These are phyloP conservation scores for Tychaedon coryphoeus DNA, from an alignment of 2,113 vertebrate genomes.

Conservation along the genomic window DNA sequence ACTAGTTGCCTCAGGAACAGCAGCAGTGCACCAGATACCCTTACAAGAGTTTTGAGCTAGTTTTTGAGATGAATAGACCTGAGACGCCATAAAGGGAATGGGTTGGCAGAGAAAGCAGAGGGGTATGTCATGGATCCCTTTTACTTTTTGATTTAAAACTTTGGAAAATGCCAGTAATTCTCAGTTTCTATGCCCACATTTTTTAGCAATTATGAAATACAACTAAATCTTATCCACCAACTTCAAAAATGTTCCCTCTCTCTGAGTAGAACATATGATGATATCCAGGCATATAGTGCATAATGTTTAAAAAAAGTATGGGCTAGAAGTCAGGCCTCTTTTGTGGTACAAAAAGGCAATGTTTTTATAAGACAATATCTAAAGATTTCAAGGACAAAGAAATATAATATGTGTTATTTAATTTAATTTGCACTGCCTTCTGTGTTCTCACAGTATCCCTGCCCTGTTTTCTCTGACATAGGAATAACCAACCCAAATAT, in stretches of 20 bases:
- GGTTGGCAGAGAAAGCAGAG: neutral
- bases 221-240: neutral
- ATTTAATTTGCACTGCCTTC: neutral
- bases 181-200: neutral
- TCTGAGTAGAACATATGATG: neutral
- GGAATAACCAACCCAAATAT: neutral
- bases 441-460: neutral
- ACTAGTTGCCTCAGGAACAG: neutral
- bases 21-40: neutral
- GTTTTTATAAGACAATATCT: neutral
- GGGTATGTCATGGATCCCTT: fast-evolving
- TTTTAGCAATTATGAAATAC: neutral
- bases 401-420: neutral
- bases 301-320: neutral
- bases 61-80: neutral
- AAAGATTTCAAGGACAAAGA: neutral
- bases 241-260: fast-evolving
- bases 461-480: neutral
- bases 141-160: neutral
- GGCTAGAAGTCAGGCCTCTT: neutral
- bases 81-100: neutral
- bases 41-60: neutral
- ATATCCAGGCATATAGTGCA: neutral
- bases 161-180: neutral
- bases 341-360: neutral